Base-by-base conservation (phyloP, 2,797 vertebrate species). In the Buceros bicornis region DNA sequence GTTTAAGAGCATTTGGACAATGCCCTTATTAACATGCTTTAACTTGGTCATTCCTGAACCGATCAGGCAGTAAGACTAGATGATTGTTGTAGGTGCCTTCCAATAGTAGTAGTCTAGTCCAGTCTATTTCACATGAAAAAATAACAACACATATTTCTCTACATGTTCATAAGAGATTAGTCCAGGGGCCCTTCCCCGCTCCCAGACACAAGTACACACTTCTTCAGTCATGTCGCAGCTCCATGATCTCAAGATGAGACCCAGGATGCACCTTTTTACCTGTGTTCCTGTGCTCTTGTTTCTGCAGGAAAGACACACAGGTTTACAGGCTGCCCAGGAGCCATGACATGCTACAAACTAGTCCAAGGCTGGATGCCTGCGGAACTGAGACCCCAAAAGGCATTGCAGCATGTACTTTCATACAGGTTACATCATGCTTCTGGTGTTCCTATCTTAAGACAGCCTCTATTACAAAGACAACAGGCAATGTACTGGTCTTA, bases 401-500 rank as follows among this genome's bases (percentile, higher is more conserved):
- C 37, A 60, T 1, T 74, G 70, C 40, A 87, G 43, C 6, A 5
- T 21, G 26, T 25, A 11, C 33, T 70, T 84, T 57, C 51, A 67
- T 33, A 17, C 19, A 66, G 37, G 47, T 37, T 31, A 29, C 24
- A 11, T 13, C 17, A 40, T 90, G 28, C 26, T 66, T 66, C 10
- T 43, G 1, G 1, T 65, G 31, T 20, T 76, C 22, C n/a, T 48
- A 29, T 6, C 10, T 64, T n/a, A 67, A 84, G 15, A 31, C 17
- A 71, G 16, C 8, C 29, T 79, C 15, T 26, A 35, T 43, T 45
- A 33, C 13, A 42, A 74, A 72, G 28, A 24, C 7, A 57, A 31
- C 0, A 0, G 33, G 9, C 13, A 86, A 57, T 3, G 7, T 15
- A 35, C 31, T 67, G 4, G 15, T 76, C 37, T 51, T 65, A 73